Evolutionary conservation across 1,140 invertebrate genomes (phyloP), one percentile per base, ranked within the genome.

Genomic region (Planococcus citri): DNA sequence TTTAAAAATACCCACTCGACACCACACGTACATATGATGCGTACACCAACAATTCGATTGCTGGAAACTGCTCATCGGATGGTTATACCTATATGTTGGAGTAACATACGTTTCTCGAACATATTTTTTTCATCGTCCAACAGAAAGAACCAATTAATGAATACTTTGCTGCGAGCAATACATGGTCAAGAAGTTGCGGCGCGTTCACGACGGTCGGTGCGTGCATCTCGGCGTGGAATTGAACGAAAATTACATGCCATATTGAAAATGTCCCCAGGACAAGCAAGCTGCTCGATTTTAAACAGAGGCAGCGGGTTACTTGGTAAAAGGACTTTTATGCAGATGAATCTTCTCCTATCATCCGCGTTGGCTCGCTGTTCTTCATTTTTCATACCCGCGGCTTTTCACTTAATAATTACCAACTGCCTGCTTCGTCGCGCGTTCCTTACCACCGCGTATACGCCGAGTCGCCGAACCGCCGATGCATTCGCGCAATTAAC

Each of bases 311-410:
- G 60, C 60, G 60, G 60, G 60, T 64, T 64, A 64, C 60, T 27
- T 64, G 60, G 60, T 64, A 64, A 64, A 64, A 64, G 60, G 60
- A 64, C 60, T 64, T 64, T 64, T 64, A 64, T 64, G 60, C 60
- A 64, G 60, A 64, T 64, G 60, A 64, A 27, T 27, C 60, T 64
- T 64, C 60, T 24, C 25, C 21, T 64, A 64, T 24, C 12, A 51
- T 51, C n/a, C 41, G n/a, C 41, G 17, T n/a, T n/a, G 17, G 41
- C 6, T 51, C 17, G 41, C 41, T 51, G 41, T 51, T 17, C 41
- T 51, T 51, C 41, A 51, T 51, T 51, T 51, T 64, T 64, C 25
- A 21, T 24, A 25, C 60, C 60, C 21, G 60, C 60, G 60, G 60
- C 22, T 25, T 64, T 64, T 24, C 10, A 24, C 60, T 64, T 64